Evolutionary conservation across 1,140 invertebrate species (phyloP).

Genomic region (Lasioglossum baleicum): DNA sequence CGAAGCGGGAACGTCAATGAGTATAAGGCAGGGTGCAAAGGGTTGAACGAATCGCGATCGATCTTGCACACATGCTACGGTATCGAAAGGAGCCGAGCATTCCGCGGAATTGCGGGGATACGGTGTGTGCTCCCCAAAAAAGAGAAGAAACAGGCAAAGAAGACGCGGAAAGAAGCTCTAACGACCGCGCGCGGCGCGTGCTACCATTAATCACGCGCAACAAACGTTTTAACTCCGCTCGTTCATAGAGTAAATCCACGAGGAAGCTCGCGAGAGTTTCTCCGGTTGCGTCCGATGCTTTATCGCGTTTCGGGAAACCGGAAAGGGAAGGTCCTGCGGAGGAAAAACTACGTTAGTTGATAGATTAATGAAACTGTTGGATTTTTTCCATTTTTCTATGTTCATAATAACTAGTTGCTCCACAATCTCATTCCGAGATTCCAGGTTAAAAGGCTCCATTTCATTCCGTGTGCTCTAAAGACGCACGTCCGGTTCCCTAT

Average conservation of each 20-base stretch:
- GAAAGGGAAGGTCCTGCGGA: constrained; percentile 48
- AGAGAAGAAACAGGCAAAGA: background rate
- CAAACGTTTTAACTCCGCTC: constrained; percentile 57
- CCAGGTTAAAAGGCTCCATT: no score
- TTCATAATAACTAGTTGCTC: no score
- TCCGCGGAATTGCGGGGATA: background rate
- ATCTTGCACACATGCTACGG: background rate
- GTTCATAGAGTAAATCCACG: constrained; percentile 29
- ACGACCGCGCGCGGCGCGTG: constrained; percentile 44
- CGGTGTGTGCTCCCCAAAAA: background rate
- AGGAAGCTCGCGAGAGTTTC: constrained; percentile 33
- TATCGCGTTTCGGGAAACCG: constrained; percentile 47
- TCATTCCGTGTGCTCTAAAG: no score
- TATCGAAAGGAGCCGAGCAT: background rate
- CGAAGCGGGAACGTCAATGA: no score
- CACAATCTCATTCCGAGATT: no score
- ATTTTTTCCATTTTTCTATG: no score
- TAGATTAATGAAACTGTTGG: no score
- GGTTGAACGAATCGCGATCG: no score
- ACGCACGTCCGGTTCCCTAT: no score
- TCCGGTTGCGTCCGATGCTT: constrained; percentile 38
- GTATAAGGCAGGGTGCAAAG: no score
- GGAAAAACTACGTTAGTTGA: background rate
- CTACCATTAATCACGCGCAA: constrained; percentile 55
- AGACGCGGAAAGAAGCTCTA: constrained; percentile 37